Base-by-base conservation (phyloP, 1,140 invertebrate species). In the Scaptomyza graminum region DNA sequence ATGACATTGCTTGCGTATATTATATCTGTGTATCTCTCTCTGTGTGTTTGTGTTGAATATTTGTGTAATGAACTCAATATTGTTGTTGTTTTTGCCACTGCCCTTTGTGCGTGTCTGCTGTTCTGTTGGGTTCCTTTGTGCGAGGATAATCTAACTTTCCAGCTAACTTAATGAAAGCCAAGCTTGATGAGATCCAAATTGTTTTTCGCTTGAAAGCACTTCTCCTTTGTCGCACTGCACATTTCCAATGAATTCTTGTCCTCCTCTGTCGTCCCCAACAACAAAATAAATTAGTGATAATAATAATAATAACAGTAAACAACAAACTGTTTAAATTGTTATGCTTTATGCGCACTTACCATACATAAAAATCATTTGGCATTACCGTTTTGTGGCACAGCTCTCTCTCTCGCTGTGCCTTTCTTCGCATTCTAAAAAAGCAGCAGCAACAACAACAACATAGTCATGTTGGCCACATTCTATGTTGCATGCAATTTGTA, bases 81-180 rank as follows among this genome's bases (percentile, higher is more conserved):
- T 51, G 56, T 68, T 25, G 49, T 41, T 74, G 44, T 62, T 74
- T 51, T 41, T 34, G 55, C 70, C 44, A n/a, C 13, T 13, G 43
- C 39, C 69, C 75, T 49, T 70, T 56, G 34, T 41, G 41, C 16
- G 60, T 37, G 55, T 37, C 22, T n/a, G n/a, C n/a, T n/a, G n/a
- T n/a, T 55, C 13, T 37, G 15, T 67, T 39, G 28, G 39, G 43
- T 69, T 69, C 65, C 57, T 49, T 70, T 75, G 7, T 22, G 28
- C 49, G 79, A 89, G 83, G 84, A 88, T 89, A 88, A 83, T 89
- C 79, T 64, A 83, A 88, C 79, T 89, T 88, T 89, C 84, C 83
- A 83, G 71, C 83, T 76, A 87, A 82, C 63, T 87, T 52, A 28
- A 52, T 65, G 62, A 68, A 44, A 31, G 43, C 63, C 51, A 59